Percentiles rank a stretch among this genome's conserved stretches.
phyloP scores from a whole-genome alignment of 2,113 vertebrate genomes.

The Pygathrix nemaeus region DNA sequence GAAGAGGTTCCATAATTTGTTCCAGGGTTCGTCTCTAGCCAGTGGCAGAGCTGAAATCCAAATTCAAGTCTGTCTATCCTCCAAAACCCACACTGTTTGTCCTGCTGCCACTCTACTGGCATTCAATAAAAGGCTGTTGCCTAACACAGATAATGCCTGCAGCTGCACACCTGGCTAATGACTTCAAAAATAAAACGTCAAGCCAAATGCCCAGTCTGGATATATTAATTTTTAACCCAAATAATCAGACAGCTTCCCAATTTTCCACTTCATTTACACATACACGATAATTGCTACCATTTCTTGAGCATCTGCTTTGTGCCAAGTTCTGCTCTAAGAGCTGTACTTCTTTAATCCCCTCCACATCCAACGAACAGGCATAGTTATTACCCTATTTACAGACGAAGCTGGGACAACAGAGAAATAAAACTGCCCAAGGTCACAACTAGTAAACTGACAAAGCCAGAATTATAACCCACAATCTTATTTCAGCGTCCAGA shows the following conservation, averaged over 20 bases:
- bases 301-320: not conserved
- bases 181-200: not conserved
- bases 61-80: not conserved
- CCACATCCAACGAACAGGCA: not conserved
- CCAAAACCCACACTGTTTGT: not conserved
- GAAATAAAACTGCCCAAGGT: not conserved
- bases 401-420: not conserved
- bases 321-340: not conserved
- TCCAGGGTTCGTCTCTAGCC: not conserved
- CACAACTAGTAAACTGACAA: not conserved
- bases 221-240: not conserved
- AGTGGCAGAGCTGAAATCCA: not conserved
- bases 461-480: not conserved
- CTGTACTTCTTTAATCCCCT: not conserved
- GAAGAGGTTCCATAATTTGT: not conserved
- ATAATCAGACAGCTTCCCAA: not conserved
- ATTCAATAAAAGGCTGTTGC: not conserved
- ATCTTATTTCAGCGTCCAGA: not conserved
- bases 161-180: not conserved
- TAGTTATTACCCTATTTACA: not conserved
- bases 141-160: not conserved
- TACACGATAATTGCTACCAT: not conserved
- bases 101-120: not conserved
- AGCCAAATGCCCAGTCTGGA: not conserved
- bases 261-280: not conserved